phyloP scores from a whole-genome alignment of 2,797 vertebrate genomes.

The Microctenopoma steveboyesi region DNA sequence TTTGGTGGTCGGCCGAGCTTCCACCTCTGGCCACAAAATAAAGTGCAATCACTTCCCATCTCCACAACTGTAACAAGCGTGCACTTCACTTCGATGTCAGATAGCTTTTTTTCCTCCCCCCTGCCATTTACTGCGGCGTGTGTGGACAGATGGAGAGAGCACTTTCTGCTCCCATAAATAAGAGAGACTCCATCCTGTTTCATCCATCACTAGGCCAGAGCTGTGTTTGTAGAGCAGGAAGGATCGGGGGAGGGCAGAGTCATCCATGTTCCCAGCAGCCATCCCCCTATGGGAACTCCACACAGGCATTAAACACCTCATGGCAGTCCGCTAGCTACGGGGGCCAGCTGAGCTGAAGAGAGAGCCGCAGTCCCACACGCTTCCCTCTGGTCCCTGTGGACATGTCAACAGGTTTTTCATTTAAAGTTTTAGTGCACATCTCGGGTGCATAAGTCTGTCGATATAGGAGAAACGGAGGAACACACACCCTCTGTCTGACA shows the following conservation, averaged over 20 bases:
- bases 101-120: slow-evolving; percentile 35
- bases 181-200: slow-evolving; percentile 75
- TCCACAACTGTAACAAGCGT: slow-evolving; percentile 66
- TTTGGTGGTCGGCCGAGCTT: slow-evolving; percentile 71
- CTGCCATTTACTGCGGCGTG: slow-evolving; percentile 59
- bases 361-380: slow-evolving; percentile 51
- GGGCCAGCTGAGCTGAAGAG: slow-evolving; percentile 66
- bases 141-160: slow-evolving; percentile 59
- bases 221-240: slow-evolving; percentile 71
- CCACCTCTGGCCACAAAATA: slow-evolving; percentile 75
- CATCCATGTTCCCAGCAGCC: slow-evolving; percentile 76
- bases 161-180: slow-evolving; percentile 79
- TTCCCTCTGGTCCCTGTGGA: slow-evolving; percentile 51
- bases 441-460: slow-evolving; percentile 61
- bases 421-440: slow-evolving; percentile 71
- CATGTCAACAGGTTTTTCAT: slow-evolving; percentile 78
- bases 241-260: slow-evolving; percentile 52
- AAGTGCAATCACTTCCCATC: slow-evolving; percentile 67
- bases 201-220: slow-evolving; percentile 77
- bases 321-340: slow-evolving; percentile 71
- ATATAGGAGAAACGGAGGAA: slow-evolving; percentile 58
- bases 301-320: slow-evolving; percentile 80
- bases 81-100: slow-evolving; percentile 76
- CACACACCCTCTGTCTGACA: slow-evolving; percentile 20
- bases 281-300: slow-evolving; percentile 71